These are phyloP conservation scores for Drosophila ficusphila DNA, from an alignment of 1,140 invertebrate genomes.

Conservation along the genomic window DNA sequence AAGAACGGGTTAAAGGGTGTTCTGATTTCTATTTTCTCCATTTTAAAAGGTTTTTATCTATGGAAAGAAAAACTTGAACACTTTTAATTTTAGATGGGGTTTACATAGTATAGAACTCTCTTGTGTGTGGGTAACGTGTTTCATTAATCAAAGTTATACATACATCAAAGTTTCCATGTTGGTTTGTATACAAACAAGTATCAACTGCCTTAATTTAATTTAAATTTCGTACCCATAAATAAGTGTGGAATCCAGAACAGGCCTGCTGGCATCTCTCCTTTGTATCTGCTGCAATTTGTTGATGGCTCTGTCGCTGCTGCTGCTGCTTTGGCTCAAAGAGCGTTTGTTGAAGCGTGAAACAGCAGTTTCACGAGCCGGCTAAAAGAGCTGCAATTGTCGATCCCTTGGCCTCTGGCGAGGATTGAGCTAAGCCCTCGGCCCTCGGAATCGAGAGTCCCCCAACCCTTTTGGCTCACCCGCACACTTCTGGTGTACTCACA, in stretches of 20 bases:
- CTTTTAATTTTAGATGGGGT: background rate
- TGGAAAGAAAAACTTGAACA: background rate
- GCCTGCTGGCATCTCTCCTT: conserved; percentile 1
- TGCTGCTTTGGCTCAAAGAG: conserved; percentile 52
- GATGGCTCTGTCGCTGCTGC: conserved; percentile 7
- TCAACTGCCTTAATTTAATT: background rate
- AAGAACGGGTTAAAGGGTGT: background rate
- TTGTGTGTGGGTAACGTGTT: too few relatives aligned
- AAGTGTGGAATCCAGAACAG: conserved; percentile 13
- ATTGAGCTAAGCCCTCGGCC: conserved; percentile 46
- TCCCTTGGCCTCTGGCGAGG: conserved; percentile 45
- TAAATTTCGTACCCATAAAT: conserved; percentile 4
- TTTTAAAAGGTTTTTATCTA: background rate
- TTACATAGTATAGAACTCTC: background rate
- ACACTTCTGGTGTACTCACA: conserved; percentile 20
- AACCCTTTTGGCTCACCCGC: background rate
- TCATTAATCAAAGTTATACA: too few relatives aligned
- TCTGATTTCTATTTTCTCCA: background rate
- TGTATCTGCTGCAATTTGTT: conserved; percentile 65
- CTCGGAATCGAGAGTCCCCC: background rate
- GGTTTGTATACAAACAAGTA: background rate
- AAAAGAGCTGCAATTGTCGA: conserved; percentile 48
- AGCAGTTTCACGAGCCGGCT: conserved; percentile 72
- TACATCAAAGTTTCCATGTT: too few relatives aligned
- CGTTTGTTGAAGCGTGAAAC: conserved; percentile 78